Conservation (phyloP, 1,140 invertebrate genomes). For the Hetaerina americana region DNA sequence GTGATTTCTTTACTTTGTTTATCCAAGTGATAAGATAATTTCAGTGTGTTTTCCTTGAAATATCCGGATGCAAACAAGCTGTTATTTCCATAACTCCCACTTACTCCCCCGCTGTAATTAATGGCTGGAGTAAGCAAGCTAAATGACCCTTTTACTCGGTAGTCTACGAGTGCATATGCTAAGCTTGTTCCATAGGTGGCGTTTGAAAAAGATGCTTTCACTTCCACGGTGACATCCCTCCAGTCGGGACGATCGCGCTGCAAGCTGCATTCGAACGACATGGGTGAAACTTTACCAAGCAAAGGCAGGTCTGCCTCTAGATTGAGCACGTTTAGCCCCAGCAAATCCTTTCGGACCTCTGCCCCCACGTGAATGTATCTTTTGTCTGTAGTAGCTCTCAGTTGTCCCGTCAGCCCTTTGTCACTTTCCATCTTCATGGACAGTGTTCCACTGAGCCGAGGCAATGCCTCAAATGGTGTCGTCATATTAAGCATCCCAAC, state of each 20-base stretch:
- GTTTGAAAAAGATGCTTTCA: not conserved
- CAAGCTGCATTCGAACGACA: not conserved
- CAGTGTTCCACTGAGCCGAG: not conserved
- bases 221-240: not conserved
- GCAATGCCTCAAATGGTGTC: not conserved
- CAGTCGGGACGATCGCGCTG: not conserved
- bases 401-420: not conserved
- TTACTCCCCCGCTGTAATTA: not conserved
- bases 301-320: not conserved
- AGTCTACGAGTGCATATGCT: not conserved
- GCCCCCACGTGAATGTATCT: not conserved
- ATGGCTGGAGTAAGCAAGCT: not conserved
- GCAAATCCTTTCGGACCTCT: not conserved
- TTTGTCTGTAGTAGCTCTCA: not conserved
- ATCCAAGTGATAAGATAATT: not conserved
- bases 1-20: not conserved
- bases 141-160: not conserved
- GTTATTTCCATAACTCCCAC: not conserved
- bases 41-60: not conserved
- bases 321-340: not conserved
- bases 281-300: not conserved
- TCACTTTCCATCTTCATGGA: not conserved
- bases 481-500: not conserved
- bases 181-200: not conserved
- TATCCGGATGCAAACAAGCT: not conserved